phyloP scores from a whole-genome alignment of 2,113 vertebrate species.

The Willisornis vidua region DNA sequence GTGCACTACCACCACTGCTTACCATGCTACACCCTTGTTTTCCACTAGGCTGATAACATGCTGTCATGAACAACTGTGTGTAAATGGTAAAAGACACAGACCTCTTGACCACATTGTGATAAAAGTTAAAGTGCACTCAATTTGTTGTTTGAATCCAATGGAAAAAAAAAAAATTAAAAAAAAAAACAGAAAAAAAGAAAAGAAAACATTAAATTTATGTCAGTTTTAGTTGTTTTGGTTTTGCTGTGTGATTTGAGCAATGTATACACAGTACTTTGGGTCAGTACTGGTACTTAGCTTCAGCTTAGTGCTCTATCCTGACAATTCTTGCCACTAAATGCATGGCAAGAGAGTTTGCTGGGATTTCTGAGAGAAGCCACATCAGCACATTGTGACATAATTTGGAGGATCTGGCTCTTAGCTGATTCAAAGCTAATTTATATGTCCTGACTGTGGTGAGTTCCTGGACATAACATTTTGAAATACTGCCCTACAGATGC shows the following conservation, averaged over 20 bases:
- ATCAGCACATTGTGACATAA: not conserved
- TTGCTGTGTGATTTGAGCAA: slow-evolving; percentile 52
- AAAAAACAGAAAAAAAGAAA: not conserved
- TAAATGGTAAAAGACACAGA: slow-evolving; percentile 91
- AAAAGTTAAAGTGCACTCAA: slow-evolving; percentile 91
- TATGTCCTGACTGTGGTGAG: not conserved
- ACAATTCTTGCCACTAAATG: not conserved
- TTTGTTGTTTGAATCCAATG: slow-evolving; percentile 95
- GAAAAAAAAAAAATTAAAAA: slow-evolving; percentile 87
- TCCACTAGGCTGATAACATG: slow-evolving; percentile 85
- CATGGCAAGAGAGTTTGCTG: not conserved
- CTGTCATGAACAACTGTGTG: slow-evolving; percentile 89
- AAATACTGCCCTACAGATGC: not conserved
- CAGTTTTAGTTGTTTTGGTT: slow-evolving; percentile 75
- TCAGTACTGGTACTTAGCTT: slow-evolving; percentile 30
- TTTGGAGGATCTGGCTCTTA: slow-evolving; percentile 20
- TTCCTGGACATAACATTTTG: slow-evolving; percentile 9
- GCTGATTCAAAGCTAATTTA: not conserved
- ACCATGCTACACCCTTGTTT: slow-evolving; percentile 85
- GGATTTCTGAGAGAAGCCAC: not conserved
- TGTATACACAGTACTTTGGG: slow-evolving; percentile 3
- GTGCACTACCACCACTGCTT: slow-evolving; percentile 86
- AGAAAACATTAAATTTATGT: slow-evolving; percentile 71
- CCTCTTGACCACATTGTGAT: slow-evolving; percentile 95
- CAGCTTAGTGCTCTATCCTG: not conserved